A percentile compares a stretch with the other conserved stretches of the same genome.
phyloP scores from a whole-genome alignment of 2,113 vertebrate genomes.

The Chiloscyllium plagiosum region DNA sequence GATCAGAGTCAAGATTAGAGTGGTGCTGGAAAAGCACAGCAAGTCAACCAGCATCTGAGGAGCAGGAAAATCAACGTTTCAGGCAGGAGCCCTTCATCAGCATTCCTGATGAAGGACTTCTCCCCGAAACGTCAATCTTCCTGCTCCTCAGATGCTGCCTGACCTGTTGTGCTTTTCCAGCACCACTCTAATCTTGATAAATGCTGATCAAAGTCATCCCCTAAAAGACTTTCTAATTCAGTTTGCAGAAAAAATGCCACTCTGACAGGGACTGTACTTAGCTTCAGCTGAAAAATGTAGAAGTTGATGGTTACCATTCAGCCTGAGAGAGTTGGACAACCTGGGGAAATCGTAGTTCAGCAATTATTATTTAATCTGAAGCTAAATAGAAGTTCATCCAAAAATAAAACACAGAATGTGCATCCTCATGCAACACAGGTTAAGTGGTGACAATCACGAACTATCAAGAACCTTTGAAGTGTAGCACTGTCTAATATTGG shows the following conservation, averaged over 20 bases:
- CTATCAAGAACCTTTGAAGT: neutral
- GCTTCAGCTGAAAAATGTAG: neutral
- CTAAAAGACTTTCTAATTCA: neutral
- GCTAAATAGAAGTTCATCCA: neutral
- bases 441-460: neutral
- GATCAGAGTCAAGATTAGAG: too few species aligned
- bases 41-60: too few species aligned
- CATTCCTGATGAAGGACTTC: too few species aligned
- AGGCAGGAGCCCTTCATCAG: too few species aligned
- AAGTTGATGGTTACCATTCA: neutral
- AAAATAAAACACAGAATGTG: neutral
- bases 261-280: neutral
- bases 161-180: too few species aligned
- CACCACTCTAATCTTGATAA: neutral
- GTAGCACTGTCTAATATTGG: too few species aligned
- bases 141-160: too few species aligned
- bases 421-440: neutral
- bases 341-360: neutral
- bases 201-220: too few species aligned
- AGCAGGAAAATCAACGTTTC: too few species aligned
- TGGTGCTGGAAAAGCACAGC: too few species aligned
- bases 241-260: neutral
- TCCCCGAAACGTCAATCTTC: too few species aligned
- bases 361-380: neutral
- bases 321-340: neutral